Percentiles rank a stretch among this genome's conserved stretches.
Conservation (phyloP, 2,797 vertebrate genomes). For the Micrastur ruficollis region DNA sequence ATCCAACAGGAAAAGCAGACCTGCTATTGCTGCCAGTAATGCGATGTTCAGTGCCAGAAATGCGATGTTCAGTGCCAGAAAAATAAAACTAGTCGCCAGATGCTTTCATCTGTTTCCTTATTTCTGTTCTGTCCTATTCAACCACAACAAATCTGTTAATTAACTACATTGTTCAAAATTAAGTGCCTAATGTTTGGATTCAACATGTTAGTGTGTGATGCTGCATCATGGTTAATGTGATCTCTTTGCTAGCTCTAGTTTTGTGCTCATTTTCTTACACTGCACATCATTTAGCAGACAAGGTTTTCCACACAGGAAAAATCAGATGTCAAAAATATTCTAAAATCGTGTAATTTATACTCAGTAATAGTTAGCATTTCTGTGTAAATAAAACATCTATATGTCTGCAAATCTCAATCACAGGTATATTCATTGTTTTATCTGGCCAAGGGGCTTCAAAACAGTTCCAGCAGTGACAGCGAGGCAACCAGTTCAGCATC, state of each 20-base stretch:
- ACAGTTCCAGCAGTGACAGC: neutral
- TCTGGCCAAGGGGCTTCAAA: neutral
- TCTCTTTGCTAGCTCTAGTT: neutral
- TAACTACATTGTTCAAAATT: neutral
- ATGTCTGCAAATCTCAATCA: neutral
- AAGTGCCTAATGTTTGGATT: neutral
- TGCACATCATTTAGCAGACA: neutral
- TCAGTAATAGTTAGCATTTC: neutral
- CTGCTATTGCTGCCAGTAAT: neutral
- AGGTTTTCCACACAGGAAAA: neutral
- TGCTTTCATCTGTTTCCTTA: neutral
- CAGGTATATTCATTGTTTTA: neutral
- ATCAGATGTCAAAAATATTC: neutral
- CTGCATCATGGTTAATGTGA: neutral
- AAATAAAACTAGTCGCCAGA: neutral
- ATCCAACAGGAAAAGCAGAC: neutral
- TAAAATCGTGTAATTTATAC: neutral
- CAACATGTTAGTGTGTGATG: neutral
- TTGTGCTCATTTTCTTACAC: neutral
- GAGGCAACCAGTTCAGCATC: fast-evolving
- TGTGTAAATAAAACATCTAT: neutral
- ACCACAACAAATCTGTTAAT: neutral
- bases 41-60: neutral
- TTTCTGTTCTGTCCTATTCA: neutral
- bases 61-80: neutral